These are phyloP conservation scores for Zaprionus davidi DNA, from an alignment of 1,140 invertebrate genomes.

Conservation along the genomic window DNA sequence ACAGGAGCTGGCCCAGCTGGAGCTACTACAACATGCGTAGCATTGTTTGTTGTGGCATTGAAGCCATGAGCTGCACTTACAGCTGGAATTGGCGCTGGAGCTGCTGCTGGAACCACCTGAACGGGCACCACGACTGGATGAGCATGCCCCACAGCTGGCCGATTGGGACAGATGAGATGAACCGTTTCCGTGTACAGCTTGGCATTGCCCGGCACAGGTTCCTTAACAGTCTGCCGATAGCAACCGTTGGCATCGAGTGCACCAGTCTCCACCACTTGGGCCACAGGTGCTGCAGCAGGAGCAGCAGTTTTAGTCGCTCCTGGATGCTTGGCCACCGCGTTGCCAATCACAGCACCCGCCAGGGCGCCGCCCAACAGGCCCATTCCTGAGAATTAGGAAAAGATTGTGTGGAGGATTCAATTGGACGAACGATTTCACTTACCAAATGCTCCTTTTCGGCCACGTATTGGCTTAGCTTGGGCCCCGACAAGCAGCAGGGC, in stretches of 20 bases:
- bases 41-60: background rate
- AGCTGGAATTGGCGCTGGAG: background rate
- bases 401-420: background rate
- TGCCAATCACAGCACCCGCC: conserved; percentile 50
- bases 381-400: conserved; percentile 28
- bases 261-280: conserved; percentile 59
- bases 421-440: background rate
- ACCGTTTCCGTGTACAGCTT: conserved; percentile 62
- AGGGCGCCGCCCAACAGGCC: conserved; percentile 59
- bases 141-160: conserved; percentile 6
- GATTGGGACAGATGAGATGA: conserved; percentile 58
- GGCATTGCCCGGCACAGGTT: conserved; percentile 46
- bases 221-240: conserved; percentile 59
- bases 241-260: conserved; percentile 56
- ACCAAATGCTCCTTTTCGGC: conserved; percentile 59
- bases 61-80: background rate
- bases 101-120: background rate
- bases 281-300: conserved; percentile 30
- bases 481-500: conserved; percentile 36
- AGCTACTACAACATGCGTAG: background rate
- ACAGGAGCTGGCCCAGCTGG: background rate
- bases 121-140: background rate
- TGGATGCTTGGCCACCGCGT: conserved; percentile 33
- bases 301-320: conserved; percentile 25
- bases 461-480: conserved; percentile 49